Evolutionary conservation across 1,140 invertebrate genomes (phyloP), one percentile per base, ranked within the genome.

Genomic region (Phortica variegata): DNA sequence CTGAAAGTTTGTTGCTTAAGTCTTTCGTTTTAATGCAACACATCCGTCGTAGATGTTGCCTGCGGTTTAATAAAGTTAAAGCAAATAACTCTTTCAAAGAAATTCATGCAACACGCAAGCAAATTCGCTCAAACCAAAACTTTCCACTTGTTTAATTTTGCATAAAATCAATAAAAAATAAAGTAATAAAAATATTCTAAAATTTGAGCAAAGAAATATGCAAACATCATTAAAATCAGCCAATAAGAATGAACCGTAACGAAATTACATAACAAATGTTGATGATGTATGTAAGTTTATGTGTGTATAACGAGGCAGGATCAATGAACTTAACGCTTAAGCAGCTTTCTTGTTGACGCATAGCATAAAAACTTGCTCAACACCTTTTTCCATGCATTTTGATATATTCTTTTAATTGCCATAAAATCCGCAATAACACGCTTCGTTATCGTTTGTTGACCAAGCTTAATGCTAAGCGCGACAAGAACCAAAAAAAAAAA

Each of bases 191-290:
- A n/a, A n/a, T 34, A 34, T 34, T 3, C 33, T 15, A 7, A 10
- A 34, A 6, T 10, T n/a, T 15, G 26, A 6, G 26, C 26, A 10
- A n/a, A 15, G 5, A 4, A 34, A 7, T n/a, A 34, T 15, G 33
- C 13, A 34, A 15, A 34, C 12, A 10, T 15, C 10, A 15, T 15
- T 34, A 34, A 10, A 34, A 34, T 48, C 33, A 46, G 48, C 26
- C 54, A 57, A 58, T 51, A 41, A 50, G 43, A 66, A 66, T 66
- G 63, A 66, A 68, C 63, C 41, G 38, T 26, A 12, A 23, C 26
- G 38, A 37, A 40, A 26, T 26, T 26, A 26, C 23, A 10, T 10
- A 26, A 26, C 5, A 26, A 10, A 26, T 26, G 5, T 26, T 26
- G 5, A 26, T 26, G 5, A 26, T 26, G 5, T 26, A 10, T 26